A percentile compares a stretch with the other conserved stretches of the same genome.
phyloP scores from a whole-genome alignment of 2,888 invertebrate species.

The Dicycla oo region DNA sequence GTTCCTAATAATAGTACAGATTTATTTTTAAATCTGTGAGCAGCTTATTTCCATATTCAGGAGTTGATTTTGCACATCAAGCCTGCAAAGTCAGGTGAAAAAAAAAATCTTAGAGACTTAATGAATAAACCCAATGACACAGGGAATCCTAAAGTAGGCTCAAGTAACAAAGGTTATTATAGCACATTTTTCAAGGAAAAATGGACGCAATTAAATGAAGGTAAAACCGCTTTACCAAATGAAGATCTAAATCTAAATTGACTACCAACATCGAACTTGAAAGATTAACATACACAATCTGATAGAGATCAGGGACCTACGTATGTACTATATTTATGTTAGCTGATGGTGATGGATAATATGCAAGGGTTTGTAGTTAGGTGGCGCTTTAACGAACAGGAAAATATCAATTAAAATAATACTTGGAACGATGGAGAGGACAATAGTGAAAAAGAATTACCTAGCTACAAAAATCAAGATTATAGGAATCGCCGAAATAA shows the following conservation, averaged over 20 bases:
- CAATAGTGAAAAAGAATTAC: neutral
- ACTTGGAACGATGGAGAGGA: neutral
- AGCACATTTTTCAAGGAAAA: neutral
- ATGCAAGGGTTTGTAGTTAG: neutral
- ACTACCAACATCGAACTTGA: slow-evolving; percentile 51
- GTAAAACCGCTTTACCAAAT: slow-evolving; percentile 1
- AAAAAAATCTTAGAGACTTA: too few species aligned
- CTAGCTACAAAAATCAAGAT: neutral
- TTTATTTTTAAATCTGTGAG: neutral
- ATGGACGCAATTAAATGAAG: neutral
- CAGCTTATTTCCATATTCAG: neutral
- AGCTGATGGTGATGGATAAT: slow-evolving; percentile 19
- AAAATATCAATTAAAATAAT: slow-evolving; percentile 3
- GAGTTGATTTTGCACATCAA: neutral
- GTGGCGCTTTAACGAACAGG: neutral
- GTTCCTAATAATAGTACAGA: neutral
- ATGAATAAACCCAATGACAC: neutral
- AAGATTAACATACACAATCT: slow-evolving; percentile 63
- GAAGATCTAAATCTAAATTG: slow-evolving; percentile 16
- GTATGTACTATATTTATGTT: slow-evolving; percentile 1
- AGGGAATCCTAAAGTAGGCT: neutral
- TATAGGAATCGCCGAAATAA: neutral
- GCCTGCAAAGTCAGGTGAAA: neutral
- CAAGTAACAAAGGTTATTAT: neutral
- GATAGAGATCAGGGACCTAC: slow-evolving; percentile 55